Evolutionary conservation across 2,888 invertebrate species (phyloP).

Genomic region (Hyppa rectilinea): DNA sequence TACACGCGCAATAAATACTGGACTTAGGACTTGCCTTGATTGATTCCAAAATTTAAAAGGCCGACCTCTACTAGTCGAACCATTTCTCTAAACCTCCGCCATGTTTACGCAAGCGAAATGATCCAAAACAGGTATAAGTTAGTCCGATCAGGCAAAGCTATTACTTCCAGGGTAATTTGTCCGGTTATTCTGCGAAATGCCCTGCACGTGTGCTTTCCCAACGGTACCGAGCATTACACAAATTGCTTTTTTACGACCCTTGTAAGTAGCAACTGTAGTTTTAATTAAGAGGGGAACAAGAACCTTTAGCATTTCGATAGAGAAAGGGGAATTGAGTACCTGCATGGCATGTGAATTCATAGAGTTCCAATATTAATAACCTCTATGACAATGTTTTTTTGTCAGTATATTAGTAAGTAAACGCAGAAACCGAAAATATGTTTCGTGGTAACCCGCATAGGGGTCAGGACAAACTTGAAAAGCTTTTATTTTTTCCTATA

Average conservation of each 20-base stretch:
- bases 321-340: neutral
- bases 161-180: conserved; percentile 50
- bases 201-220: conserved; percentile 47
- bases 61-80: neutral
- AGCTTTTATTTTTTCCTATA: neutral
- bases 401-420: neutral
- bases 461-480: conserved; percentile 3
- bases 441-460: neutral
- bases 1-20: neutral
- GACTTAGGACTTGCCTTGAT: conserved; percentile 23
- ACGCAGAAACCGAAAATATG: neutral
- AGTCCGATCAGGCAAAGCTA: conserved; percentile 20
- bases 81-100: no score
- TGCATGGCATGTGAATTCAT: neutral
- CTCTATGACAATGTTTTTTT: neutral
- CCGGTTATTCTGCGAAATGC: conserved; percentile 35
- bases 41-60: neutral
- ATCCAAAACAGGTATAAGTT: conserved; percentile 32
- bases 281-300: conserved; percentile 36
- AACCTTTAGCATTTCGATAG: neutral
- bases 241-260: conserved; percentile 53
- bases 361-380: neutral
- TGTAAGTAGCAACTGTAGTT: conserved; percentile 40
- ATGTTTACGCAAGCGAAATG: conserved; percentile 40
- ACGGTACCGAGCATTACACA: conserved; percentile 53